Evolutionary conservation across 2,113 vertebrate species (phyloP).

Genomic region (Mohoua ochrocephala): DNA sequence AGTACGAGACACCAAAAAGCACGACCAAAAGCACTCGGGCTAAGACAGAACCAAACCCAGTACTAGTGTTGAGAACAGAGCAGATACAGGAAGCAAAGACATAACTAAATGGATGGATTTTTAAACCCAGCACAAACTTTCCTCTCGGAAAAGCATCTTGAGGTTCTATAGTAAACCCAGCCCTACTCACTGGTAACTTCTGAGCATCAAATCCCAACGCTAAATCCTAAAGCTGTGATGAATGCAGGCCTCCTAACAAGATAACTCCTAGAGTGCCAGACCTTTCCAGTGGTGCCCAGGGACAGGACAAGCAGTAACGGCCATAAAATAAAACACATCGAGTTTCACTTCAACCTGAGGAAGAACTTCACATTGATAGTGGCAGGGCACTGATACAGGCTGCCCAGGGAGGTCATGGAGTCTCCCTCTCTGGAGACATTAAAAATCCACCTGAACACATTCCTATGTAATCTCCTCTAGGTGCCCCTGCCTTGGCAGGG

Average conservation of each 20-base stretch:
- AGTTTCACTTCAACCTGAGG: background rate
- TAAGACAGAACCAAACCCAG: background rate
- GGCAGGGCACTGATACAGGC: background rate
- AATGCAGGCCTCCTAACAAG: background rate
- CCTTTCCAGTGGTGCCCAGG: background rate
- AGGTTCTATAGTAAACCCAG: background rate
- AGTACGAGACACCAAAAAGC: background rate
- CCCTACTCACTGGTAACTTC: background rate
- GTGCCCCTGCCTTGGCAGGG: background rate
- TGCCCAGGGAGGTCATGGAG: background rate
- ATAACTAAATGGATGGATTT: background rate
- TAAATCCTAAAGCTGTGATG: background rate
- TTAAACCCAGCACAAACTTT: background rate
- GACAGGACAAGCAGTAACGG: background rate
- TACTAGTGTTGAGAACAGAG: background rate
- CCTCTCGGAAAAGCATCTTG: background rate
- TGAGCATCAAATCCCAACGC: background rate
- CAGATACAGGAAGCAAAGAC: background rate
- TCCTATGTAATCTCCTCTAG: background rate
- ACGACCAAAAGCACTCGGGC: background rate
- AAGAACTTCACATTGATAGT: rapidly evolving
- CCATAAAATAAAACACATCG: background rate
- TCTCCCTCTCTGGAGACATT: background rate
- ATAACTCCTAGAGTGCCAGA: background rate
- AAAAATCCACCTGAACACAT: background rate